Conservation (phyloP, 2,797 vertebrate species). For the Prionace glauca region DNA sequence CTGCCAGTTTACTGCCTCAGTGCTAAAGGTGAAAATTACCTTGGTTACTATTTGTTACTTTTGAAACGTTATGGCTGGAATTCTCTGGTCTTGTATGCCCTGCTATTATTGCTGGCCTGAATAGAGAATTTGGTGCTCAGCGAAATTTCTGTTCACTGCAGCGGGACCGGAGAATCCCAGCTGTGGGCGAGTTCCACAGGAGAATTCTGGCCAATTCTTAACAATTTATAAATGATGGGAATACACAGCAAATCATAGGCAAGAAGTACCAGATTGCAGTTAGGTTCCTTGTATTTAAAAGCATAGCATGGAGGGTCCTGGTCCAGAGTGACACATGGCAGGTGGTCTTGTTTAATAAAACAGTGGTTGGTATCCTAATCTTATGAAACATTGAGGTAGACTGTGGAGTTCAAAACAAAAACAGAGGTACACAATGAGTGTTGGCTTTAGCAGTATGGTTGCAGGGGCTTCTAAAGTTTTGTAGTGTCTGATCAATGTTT, state of each 20-base stretch:
- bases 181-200: too few species aligned
- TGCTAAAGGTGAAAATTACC: conserved; percentile 15
- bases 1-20: background rate
- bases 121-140: too few species aligned
- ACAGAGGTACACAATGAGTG: background rate
- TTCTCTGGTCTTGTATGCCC: too few species aligned
- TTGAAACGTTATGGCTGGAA: too few species aligned
- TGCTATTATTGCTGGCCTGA: too few species aligned
- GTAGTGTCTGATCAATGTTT: background rate
- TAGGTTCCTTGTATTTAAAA: background rate
- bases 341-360: background rate
- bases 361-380: background rate
- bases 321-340: background rate
- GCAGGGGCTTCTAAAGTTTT: background rate
- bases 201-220: background rate
- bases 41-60: too few species aligned
- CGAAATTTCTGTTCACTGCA: too few species aligned
- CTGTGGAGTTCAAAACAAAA: background rate
- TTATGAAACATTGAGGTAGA: background rate
- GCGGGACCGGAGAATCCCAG: too few species aligned
- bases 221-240: background rate
- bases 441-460: background rate
- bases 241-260: background rate
- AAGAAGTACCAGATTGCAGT: background rate
- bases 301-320: background rate